Evolutionary conservation across 2,113 vertebrate species (phyloP), one percentile per base, ranked within the genome.

Genomic region (Ursus arctos): DNA sequence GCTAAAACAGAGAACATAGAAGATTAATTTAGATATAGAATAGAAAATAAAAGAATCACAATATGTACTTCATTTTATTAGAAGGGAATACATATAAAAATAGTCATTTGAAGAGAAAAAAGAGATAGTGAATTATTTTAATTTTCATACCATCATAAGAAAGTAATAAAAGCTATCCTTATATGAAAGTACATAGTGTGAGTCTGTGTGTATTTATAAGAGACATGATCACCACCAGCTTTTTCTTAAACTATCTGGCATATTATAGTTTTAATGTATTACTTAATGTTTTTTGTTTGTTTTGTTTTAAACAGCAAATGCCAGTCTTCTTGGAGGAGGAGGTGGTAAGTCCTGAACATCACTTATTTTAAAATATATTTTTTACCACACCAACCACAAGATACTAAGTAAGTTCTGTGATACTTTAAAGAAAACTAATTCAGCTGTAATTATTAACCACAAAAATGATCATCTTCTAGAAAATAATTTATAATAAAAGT

Each of bases 251-350:
- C 28, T 98, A 10, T 95, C 14, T 71, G 14, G 15, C 40, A 57
- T 93, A 47, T 59, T 82, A 2, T 97, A 12, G 98, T 94, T 97
- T 77, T 49, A 36, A 96, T 94, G 24, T 65, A 91, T 97, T 92
- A 85, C 67, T 93, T 94, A 97, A 33, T 98, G 24, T 98, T 95
- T 31, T 65, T 65, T 65, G 2, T 16, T 96, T 98, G 86, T 98
- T 88, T 94, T 98, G 14, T 98, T 97, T 98, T 88, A 95, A 97
- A 98, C 98, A 99, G 99, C 99, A 98, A 99, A 99, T 99, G 99
- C 99, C 98, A 99, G 99, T 99, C 99, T 99, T 98, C 99, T 99
- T 97, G 99, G 99, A 98, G 99, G 99, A 95, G 99, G 99, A 19
- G 99, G 99, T 98, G 99, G 99, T 99, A 98, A 99, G 99, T 99